Conservation (phyloP, 1,140 invertebrate genomes). For the Nasonia longicornis region DNA sequence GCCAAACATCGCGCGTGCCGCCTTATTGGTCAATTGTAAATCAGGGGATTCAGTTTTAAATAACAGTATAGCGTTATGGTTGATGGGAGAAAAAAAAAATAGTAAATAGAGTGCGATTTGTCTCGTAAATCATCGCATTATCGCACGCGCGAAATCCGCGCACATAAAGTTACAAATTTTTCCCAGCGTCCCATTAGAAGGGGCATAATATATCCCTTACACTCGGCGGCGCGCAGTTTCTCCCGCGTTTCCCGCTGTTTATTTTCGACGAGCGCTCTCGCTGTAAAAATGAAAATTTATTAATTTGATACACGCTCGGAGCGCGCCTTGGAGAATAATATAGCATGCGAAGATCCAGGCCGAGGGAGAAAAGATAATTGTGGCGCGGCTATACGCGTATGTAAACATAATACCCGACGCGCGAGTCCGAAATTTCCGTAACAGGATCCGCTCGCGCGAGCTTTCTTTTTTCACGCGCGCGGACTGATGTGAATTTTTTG, state of each 20-base stretch:
- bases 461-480: constrained; percentile 3
- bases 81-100: neutral
- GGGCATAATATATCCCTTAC: neutral
- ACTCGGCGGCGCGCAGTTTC: neutral
- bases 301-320: neutral
- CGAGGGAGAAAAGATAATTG: neutral
- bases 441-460: neutral
- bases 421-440: constrained; percentile 12
- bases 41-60: no score
- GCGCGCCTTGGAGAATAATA: neutral
- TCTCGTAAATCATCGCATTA: constrained; percentile 4
- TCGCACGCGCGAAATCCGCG: neutral
- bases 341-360: neutral
- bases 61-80: no score
- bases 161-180: neutral
- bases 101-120: neutral
- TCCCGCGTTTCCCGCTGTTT: neutral
- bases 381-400: neutral
- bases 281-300: constrained; percentile 17
- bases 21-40: no score
- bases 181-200: neutral
- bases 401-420: neutral
- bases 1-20: no score
- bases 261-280: neutral
- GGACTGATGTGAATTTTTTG: no score